Conservation (phyloP, 2,797 vertebrate species). For the Sebastes iracundus region DNA sequence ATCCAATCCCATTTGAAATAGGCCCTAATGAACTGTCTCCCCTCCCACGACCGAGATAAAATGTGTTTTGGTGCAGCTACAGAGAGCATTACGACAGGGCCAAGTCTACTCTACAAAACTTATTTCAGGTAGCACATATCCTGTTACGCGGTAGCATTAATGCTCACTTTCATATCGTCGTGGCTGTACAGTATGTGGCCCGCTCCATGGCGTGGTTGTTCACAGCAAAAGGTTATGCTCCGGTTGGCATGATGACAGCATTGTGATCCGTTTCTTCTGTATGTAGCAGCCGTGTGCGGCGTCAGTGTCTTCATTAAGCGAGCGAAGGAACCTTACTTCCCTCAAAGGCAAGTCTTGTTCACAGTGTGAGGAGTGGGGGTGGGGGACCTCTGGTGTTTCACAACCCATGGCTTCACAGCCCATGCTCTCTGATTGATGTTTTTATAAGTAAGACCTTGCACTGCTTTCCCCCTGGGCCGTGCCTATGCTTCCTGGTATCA, state of each 20-base stretch:
- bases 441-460: conserved; percentile 87
- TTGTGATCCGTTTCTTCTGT: conserved; percentile 28
- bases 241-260: conserved; percentile 11
- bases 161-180: background rate
- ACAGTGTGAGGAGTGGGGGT: conserved; percentile 47
- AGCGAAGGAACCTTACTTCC: conserved; percentile 37
- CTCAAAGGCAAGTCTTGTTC: conserved; percentile 55
- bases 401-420: conserved; percentile 67
- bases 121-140: background rate
- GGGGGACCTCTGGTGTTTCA: conserved; percentile 59
- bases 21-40: conserved; percentile 20
- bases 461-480: conserved; percentile 69
- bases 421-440: conserved; percentile 83
- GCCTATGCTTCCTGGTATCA: conserved; percentile 83
- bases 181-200: background rate
- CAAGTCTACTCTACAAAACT: background rate
- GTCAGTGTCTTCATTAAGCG: conserved; percentile 60
- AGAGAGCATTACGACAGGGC: background rate
- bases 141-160: background rate
- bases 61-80: conserved; percentile 5
- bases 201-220: background rate
- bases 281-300: conserved; percentile 6
- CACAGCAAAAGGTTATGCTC: background rate
- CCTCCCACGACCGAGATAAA: background rate
- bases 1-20: conserved; percentile 24